Conservation (phyloP, 2,113 vertebrate species). For the Pluvianellus socialis region DNA sequence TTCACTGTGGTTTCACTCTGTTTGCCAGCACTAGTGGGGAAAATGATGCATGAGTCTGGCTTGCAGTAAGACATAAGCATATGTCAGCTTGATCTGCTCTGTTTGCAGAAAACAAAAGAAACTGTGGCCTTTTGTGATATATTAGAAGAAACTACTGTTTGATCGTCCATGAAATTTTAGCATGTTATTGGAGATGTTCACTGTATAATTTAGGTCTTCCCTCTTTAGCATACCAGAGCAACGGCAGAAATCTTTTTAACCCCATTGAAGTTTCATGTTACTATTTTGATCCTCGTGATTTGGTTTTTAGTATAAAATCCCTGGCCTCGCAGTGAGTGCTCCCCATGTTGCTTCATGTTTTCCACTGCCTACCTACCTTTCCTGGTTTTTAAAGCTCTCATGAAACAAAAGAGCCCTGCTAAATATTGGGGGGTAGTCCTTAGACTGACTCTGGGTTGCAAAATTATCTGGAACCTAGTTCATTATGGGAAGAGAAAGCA, state of each 20-base stretch:
- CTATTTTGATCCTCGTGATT: conserved; percentile 18
- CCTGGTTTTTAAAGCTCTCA: conserved; percentile 36
- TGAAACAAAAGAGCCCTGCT: conserved; percentile 46
- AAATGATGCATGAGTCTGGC: neutral
- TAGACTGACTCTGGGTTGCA: neutral
- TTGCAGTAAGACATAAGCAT: neutral
- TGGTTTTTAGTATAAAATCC: conserved; percentile 40
- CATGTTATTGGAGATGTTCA: neutral
- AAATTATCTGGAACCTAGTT: neutral
- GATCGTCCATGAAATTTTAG: neutral
- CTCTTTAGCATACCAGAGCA: conserved; percentile 19
- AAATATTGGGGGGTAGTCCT: neutral
- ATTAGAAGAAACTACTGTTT: neutral
- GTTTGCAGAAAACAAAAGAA: neutral
- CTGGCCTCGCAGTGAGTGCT: neutral
- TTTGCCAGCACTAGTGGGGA: neutral
- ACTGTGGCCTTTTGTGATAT: neutral
- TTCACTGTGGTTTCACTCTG: neutral
- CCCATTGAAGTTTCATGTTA: conserved; percentile 48
- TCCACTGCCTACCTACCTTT: neutral
- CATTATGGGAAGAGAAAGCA: neutral
- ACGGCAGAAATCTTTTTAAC: conserved; percentile 30
- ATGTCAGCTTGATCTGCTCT: neutral
- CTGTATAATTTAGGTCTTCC: conserved; percentile 27
- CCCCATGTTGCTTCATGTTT: conserved; percentile 61